These are phyloP conservation scores for Vollenhovia emeryi DNA, from an alignment of 1,140 invertebrate genomes.

Conservation along the genomic window DNA sequence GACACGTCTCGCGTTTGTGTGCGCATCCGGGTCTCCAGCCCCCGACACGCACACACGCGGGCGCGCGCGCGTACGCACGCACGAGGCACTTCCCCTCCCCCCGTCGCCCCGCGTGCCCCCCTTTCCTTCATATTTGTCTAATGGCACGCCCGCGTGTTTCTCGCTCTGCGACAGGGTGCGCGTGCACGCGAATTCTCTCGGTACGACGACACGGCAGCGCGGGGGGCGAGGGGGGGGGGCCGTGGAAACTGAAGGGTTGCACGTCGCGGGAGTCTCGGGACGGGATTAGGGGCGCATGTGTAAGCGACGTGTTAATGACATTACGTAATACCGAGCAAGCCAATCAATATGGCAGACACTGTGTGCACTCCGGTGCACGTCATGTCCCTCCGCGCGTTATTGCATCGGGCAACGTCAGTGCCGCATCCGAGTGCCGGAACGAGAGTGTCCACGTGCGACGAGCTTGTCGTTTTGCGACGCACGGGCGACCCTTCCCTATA, in stretches of 20 bases:
- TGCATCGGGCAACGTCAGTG: constrained; percentile 54
- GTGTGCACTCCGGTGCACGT: constrained; percentile 70
- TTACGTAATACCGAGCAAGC: constrained; percentile 82
- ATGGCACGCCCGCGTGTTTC: constrained; percentile 27
- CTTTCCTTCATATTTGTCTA: constrained; percentile 50
- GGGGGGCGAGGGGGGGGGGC: constrained; percentile 53
- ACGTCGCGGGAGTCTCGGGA: constrained; percentile 28
- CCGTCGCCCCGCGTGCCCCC: constrained; percentile 11
- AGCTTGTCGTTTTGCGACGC: constrained; percentile 7
- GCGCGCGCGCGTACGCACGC: constrained; percentile 59
- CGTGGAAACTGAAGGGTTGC: constrained; percentile 37
- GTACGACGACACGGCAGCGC: background rate
- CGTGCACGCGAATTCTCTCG: constrained; percentile 6
- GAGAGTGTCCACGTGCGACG: constrained; percentile 40
- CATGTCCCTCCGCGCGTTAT: constrained; percentile 65
- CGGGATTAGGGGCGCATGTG: constrained; percentile 76
- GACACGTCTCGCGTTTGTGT: constrained; percentile 6
- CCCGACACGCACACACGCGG: constrained; percentile 56
- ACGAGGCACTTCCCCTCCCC: constrained; percentile 39
- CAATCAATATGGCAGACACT: constrained; percentile 82
- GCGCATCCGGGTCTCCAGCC: constrained; percentile 4
- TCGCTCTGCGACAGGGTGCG: constrained; percentile 10
- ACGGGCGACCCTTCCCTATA: background rate
- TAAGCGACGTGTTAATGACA: constrained; percentile 84
- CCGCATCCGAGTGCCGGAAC: constrained; percentile 35